phyloP scores from a whole-genome alignment of 1,140 invertebrate genomes.

The Drosophila santomea region DNA sequence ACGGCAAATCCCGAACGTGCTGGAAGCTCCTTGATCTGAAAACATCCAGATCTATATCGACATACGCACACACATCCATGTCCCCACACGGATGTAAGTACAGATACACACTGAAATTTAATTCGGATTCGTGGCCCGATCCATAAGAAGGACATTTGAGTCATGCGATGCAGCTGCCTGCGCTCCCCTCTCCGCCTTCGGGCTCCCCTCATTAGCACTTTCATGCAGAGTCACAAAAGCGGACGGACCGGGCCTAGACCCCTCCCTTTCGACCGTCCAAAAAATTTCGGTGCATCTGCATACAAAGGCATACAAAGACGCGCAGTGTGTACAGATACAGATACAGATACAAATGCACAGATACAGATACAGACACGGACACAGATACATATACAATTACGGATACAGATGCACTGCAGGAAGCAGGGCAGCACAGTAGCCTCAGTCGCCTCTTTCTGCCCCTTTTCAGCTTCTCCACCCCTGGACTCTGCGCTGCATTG shows the following conservation, averaged over 20 bases:
- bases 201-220: constrained; percentile 29
- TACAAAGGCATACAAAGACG: constrained; percentile 48
- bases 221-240: constrained; percentile 11
- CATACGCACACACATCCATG: not conserved
- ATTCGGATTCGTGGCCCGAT: constrained; percentile 6
- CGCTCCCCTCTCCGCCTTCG: not conserved
- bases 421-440: constrained; percentile 26
- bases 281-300: constrained; percentile 45
- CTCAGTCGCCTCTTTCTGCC: not conserved
- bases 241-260: not conserved
- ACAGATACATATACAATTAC: not conserved
- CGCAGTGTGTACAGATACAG: not conserved
- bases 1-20: too few species aligned
- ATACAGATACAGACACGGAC: not conserved
- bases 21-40: not conserved
- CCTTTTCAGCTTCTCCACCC: not conserved
- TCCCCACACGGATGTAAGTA: not conserved
- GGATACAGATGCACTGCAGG: constrained; percentile 32
- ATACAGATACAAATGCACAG: constrained; percentile 5
- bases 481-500: constrained; percentile 11
- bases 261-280: not conserved
- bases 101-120: constrained; percentile 21
- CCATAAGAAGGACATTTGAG: constrained; percentile 65
- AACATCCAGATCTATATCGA: too few species aligned
- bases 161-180: constrained; percentile 27